Evolutionary conservation across 2,113 vertebrate genomes (phyloP).

Genomic region (Syngnathus scovelli): DNA sequence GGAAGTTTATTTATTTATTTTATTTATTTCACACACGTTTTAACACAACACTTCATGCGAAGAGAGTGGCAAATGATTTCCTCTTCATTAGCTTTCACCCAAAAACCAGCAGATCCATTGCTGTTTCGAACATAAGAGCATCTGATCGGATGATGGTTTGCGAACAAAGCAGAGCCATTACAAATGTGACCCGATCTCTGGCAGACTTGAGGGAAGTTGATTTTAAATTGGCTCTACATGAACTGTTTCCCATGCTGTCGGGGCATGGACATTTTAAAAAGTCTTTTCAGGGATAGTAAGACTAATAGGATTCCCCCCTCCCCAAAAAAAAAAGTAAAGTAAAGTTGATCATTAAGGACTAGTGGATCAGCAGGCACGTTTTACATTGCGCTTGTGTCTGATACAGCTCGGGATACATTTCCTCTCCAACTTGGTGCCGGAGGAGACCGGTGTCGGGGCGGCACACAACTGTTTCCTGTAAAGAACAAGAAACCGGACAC

Average conservation of each 20-base stretch:
- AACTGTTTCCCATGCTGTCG: not conserved
- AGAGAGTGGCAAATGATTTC: constrained; percentile 4
- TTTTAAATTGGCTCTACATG: not conserved
- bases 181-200: not conserved
- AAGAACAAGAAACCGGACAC: constrained; percentile 33
- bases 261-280: not conserved
- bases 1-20: not conserved
- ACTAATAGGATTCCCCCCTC: too few relatives aligned
- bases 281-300: not conserved
- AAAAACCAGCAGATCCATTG: not conserved
- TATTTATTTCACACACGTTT: constrained; percentile 19
- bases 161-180: not conserved
- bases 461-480: constrained; percentile 62
- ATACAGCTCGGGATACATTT: constrained; percentile 56
- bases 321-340: not conserved
- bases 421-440: constrained; percentile 48
- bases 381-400: constrained; percentile 61
- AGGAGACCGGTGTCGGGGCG: constrained; percentile 36
- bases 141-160: not conserved
- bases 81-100: not conserved
- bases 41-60: constrained; percentile 14
- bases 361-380: constrained; percentile 58
- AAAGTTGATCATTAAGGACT: not conserved
- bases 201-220: not conserved
- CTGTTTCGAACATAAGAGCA: not conserved